These are phyloP conservation scores for Eurytoma adleriae DNA, from an alignment of 2,888 invertebrate genomes.

Conservation along the genomic window DNA sequence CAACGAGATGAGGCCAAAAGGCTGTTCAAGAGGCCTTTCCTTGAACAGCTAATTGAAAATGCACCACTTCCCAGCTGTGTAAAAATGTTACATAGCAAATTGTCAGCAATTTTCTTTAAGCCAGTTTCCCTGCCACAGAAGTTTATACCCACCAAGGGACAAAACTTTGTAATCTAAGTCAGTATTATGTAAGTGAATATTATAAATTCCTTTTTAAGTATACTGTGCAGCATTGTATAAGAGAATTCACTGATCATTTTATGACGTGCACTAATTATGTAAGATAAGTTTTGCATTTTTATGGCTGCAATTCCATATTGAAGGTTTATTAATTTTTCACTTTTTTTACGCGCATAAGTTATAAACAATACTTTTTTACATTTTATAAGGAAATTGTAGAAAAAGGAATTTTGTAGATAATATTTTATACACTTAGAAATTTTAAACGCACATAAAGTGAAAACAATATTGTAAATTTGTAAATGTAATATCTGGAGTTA, in stretches of 20 bases:
- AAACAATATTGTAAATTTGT: not conserved
- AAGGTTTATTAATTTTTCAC: not conserved
- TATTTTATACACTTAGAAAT: conserved; percentile 12
- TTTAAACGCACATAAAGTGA: conserved; percentile 32
- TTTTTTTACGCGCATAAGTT: not conserved
- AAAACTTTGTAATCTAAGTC: conserved; percentile 54
- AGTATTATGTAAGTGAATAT: conserved; percentile 54
- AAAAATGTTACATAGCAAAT: conserved; percentile 68
- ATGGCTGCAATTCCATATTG: conserved; percentile 16
- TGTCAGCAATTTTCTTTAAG: conserved; percentile 65
- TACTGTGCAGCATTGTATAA: conserved; percentile 27
- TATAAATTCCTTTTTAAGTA: conserved; percentile 30
- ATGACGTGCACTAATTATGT: not conserved
- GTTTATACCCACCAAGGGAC: conserved; percentile 30
- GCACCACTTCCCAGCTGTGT: conserved; percentile 70
- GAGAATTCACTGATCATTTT: conserved; percentile 18
- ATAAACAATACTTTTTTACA: no score
- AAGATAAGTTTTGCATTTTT: conserved; percentile 27
- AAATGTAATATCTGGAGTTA: no score
- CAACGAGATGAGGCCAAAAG: conserved; percentile 81
- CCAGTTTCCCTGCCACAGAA: conserved; percentile 62
- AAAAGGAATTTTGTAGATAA: not conserved
- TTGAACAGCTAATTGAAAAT: conserved; percentile 76
- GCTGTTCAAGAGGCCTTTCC: conserved; percentile 80
- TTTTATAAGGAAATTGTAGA: no score